Base-by-base conservation (phyloP, 37 sponge, comb jelly and placozoan genomes). In the Lycopodina hypogea region DNA sequence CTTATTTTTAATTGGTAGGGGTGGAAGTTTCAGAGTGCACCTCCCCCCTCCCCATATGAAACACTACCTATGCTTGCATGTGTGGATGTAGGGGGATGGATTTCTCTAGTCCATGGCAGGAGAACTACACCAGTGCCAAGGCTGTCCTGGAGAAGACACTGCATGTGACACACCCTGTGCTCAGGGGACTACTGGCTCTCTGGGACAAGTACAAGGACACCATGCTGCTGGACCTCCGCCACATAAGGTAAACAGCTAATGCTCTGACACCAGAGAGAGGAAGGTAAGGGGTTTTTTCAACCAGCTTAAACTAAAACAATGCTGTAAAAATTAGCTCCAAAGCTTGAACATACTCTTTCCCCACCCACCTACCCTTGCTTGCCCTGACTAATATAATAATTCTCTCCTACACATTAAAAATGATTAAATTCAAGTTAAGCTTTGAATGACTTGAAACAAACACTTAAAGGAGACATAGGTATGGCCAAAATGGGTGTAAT, bases 31-130 rank as follows among this genome's bases (percentile, higher is more conserved):
- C n/a, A n/a, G n/a, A n/a, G n/a, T n/a, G n/a, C n/a, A n/a, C n/a
- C n/a, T n/a, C n/a, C n/a, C n/a, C n/a, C n/a, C n/a, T n/a, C n/a
- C n/a, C n/a, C n/a, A n/a, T n/a, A n/a, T n/a, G n/a, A n/a, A n/a
- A n/a, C n/a, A n/a, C n/a, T n/a, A n/a, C n/a, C n/a, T n/a, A n/a
- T n/a, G n/a, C n/a, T n/a, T 39, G 8, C 12, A 55, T 0, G 9
- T 56, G 72, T 36, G 22, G n/a, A 6, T 29, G 56, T 50, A 96
- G 93, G 48, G 96, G 96, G 11, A 77, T 95, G 59, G 98, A 97
- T 69, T 95, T 81, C 76, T 97, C 98, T 19, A 90, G 90, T 15
- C 86, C 93, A 2, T 97, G 98, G 98, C 62, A 86, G 60, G 81
- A 84, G 21, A 66, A 89, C 4, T 95, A 87, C 41, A 89, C 89